These are phyloP conservation scores for Marmota monax DNA, from an alignment of 2,113 vertebrate species.

Conservation along the genomic window DNA sequence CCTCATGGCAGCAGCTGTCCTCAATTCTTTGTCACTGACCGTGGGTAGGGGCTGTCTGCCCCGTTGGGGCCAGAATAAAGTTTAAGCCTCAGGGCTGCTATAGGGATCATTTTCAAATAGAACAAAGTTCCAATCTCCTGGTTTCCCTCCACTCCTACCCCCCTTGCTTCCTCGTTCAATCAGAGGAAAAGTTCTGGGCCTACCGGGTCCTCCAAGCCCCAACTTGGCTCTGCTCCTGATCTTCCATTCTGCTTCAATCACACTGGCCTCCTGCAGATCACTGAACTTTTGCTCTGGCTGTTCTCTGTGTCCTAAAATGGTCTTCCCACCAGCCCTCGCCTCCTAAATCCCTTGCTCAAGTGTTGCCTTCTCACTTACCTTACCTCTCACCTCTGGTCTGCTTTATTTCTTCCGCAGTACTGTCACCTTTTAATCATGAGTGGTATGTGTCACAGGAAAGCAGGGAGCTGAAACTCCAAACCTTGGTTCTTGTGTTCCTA, in stretches of 20 bases:
- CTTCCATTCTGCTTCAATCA: neutral
- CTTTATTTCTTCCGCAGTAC: neutral
- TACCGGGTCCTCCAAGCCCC: no score
- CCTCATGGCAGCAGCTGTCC: neutral
- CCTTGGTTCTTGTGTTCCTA: no score
- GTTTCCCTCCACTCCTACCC: neutral
- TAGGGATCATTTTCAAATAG: neutral
- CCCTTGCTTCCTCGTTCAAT: neutral
- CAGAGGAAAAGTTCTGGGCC: neutral
- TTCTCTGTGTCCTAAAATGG: neutral
- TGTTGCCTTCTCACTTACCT: neutral
- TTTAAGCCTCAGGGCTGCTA: neutral
- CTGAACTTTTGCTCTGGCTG: neutral
- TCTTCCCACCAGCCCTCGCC: neutral
- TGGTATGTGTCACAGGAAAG: no score
- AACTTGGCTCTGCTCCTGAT: neutral
- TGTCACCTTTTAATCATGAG: no score
- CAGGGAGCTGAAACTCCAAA: no score
- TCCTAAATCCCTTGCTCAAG: no score
- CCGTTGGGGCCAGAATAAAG: neutral
- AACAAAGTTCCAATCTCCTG: neutral
- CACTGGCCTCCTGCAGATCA: neutral
- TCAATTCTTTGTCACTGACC: neutral
- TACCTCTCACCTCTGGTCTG: neutral
- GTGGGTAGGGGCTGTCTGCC: neutral